Evolutionary conservation across 2,113 vertebrate species (phyloP).

Genomic region (Triplophysa dalaica): DNA sequence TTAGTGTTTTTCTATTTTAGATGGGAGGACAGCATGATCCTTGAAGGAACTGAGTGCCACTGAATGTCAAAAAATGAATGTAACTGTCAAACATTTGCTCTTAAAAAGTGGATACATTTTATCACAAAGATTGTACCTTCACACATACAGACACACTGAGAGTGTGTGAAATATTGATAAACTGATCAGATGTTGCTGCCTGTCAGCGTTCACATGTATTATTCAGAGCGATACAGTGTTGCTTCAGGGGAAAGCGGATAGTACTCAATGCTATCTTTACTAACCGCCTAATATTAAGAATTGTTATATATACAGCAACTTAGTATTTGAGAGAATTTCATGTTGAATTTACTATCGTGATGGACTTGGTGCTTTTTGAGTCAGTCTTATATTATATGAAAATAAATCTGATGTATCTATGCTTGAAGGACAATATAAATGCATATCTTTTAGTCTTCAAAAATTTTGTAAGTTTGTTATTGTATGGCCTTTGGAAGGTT

Average conservation of each 20-base stretch:
- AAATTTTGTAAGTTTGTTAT: neutral
- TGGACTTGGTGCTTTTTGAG: neutral
- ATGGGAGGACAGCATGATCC: neutral
- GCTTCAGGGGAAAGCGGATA: conserved; percentile 1
- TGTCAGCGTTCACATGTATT: conserved; percentile 7
- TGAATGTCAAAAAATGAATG: neutral
- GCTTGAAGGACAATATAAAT: neutral
- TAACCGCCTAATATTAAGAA: neutral
- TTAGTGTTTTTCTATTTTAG: neutral
- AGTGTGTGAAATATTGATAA: conserved; percentile 16
- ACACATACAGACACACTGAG: neutral
- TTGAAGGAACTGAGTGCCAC: neutral
- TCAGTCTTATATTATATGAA: neutral
- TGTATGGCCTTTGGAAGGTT: neutral
- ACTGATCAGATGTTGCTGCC: conserved; percentile 23
- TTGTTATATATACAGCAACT: neutral
- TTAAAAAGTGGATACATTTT: neutral
- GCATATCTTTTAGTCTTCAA: neutral
- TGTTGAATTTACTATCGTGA: neutral
- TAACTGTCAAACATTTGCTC: too few species aligned
- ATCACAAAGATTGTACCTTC: neutral
- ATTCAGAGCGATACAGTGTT: neutral
- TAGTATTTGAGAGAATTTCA: neutral
- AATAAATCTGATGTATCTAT: neutral
- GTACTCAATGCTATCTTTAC: neutral